phyloP scores from a whole-genome alignment of 2,888 invertebrate species.

The Sceliomorpha sp. region DNA sequence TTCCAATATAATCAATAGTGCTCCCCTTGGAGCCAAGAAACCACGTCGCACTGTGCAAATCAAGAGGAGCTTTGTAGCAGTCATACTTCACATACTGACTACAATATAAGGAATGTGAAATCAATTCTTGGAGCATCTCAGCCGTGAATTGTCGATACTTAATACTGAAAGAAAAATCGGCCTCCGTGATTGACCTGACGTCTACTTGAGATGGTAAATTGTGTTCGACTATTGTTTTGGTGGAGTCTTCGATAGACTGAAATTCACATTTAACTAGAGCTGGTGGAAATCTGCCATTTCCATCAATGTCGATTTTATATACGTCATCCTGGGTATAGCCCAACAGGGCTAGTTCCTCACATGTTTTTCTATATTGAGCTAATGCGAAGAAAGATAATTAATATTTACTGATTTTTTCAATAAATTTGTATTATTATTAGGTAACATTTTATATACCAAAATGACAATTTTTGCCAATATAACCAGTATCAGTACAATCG shows the following conservation, averaged over 20 bases:
- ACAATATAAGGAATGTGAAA: slow-evolving; percentile 93
- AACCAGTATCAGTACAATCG: slow-evolving; percentile 94
- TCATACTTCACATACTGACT: slow-evolving; percentile 95
- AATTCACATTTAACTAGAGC: slow-evolving; percentile 96
- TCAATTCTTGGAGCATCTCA: slow-evolving; percentile 94
- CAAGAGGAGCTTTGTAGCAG: slow-evolving; percentile 92
- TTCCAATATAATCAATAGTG: slow-evolving; percentile 91
- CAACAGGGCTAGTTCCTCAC: slow-evolving; percentile 93
- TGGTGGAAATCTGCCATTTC: slow-evolving; percentile 94
- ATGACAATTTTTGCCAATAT: slow-evolving; percentile 96
- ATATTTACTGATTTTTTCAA: no score
- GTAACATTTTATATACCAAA: slow-evolving; percentile 84
- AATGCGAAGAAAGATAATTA: slow-evolving; percentile 17
- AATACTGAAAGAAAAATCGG: slow-evolving; percentile 91
- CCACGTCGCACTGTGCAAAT: slow-evolving; percentile 93
- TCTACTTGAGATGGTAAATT: slow-evolving; percentile 95
- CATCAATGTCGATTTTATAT: slow-evolving; percentile 95
- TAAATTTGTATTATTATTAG: no score
- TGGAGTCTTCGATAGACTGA: slow-evolving; percentile 90
- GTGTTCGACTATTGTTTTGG: slow-evolving; percentile 94
- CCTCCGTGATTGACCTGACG: slow-evolving; percentile 88
- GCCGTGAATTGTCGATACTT: slow-evolving; percentile 94
- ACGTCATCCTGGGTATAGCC: slow-evolving; percentile 95
- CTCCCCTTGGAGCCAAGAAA: slow-evolving; percentile 90
- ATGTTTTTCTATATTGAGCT: slow-evolving; percentile 94